Conservation (phyloP, 2,797 vertebrate species). For the Thunnus albacares region DNA sequence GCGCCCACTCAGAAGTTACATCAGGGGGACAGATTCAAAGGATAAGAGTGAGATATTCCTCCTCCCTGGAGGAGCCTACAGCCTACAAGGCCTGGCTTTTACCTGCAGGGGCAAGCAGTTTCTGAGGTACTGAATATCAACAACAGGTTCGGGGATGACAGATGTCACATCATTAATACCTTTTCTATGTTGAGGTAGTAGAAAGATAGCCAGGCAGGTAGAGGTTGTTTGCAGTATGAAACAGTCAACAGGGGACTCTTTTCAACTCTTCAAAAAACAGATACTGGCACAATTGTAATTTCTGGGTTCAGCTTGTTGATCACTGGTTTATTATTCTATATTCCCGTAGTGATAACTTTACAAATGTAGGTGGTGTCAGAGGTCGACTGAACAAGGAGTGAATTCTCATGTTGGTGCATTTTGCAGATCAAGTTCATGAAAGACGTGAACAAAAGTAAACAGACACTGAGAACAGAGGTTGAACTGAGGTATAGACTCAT, state of each 20-base stretch:
- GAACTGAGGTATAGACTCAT: neutral
- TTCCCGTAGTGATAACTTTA: neutral
- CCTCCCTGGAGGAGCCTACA: constrained; percentile 26
- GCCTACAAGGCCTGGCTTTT: constrained; percentile 23
- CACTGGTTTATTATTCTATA: neutral
- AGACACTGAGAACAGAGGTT: neutral
- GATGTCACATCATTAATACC: constrained; percentile 38
- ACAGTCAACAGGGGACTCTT: neutral
- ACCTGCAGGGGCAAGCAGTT: constrained; percentile 49
- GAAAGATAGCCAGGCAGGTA: neutral
- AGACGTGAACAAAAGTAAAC: neutral
- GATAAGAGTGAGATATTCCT: constrained; percentile 45
- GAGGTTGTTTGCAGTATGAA: neutral
- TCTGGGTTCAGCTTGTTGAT: neutral
- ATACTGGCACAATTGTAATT: neutral
- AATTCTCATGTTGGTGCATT: neutral
- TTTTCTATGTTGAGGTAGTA: neutral
- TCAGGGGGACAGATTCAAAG: constrained; percentile 56
- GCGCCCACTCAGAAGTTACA: constrained; percentile 57
- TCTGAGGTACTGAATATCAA: constrained; percentile 25
- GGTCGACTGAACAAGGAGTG: neutral
- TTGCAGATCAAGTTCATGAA: neutral
- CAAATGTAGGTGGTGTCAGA: neutral
- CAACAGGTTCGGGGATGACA: constrained; percentile 38
- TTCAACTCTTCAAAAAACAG: neutral